phyloP scores from a whole-genome alignment of 2,113 vertebrate genomes.

The Casuarius casuarius region DNA sequence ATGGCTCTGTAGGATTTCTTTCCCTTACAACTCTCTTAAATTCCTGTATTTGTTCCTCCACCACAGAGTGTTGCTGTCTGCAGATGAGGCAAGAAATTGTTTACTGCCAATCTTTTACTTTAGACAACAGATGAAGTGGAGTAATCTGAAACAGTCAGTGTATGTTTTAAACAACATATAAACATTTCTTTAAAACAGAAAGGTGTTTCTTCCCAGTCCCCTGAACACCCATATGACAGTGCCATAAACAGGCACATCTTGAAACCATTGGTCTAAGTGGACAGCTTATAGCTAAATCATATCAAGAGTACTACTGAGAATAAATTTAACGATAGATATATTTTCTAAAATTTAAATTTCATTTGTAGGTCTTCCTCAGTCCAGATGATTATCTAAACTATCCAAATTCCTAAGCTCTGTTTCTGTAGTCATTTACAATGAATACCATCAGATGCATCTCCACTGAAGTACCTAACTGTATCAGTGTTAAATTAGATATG shows the following conservation, averaged over 20 bases:
- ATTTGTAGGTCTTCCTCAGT: not conserved
- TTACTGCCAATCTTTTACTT: not conserved
- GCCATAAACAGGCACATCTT: not conserved
- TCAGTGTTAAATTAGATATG: not conserved
- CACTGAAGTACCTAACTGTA: not conserved
- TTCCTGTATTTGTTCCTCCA: not conserved
- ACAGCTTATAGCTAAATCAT: not conserved
- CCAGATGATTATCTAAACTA: not conserved
- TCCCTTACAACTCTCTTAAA: not conserved
- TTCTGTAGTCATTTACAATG: not conserved
- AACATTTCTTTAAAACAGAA: not conserved
- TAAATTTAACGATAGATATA: not conserved
- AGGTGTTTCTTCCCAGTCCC: not conserved
- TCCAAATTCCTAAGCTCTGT: not conserved
- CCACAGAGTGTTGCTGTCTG: not conserved
- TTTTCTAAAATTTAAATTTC: not conserved
- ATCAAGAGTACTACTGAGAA: not conserved
- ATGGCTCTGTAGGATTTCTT: not conserved
- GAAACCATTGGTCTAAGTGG: not conserved
- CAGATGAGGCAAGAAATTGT: not conserved
- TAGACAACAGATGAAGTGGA: not conserved
- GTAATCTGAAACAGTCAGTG: not conserved
- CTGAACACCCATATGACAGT: not conserved
- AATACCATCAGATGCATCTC: not conserved
- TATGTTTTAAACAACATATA: not conserved